These are phyloP conservation scores for Petaurus breviceps DNA, from an alignment of 2,113 vertebrate genomes.

Conservation along the genomic window DNA sequence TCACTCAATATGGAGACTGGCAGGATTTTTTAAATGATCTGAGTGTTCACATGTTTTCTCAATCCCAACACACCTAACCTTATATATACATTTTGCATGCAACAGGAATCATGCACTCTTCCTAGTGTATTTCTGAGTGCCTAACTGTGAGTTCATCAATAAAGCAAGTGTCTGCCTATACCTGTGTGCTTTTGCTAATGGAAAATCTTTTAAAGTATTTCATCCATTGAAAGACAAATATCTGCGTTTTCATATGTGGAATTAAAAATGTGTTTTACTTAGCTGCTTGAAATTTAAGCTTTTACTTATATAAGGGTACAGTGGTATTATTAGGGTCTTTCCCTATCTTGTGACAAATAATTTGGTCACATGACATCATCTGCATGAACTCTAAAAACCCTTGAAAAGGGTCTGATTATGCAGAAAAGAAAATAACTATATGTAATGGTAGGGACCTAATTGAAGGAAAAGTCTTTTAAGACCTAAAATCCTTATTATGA, in stretches of 20 bases:
- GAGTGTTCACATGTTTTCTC: not conserved
- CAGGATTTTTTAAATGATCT: not conserved
- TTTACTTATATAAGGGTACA: not conserved
- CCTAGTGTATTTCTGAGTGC: not conserved
- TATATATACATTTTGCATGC: not conserved
- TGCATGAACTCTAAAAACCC: slow-evolving; percentile 34
- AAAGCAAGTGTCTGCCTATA: not conserved
- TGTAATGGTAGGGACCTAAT: not conserved
- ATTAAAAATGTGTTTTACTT: not conserved
- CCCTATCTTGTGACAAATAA: slow-evolving; percentile 5
- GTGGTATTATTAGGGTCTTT: not conserved
- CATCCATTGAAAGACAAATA: not conserved
- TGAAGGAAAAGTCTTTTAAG: not conserved
- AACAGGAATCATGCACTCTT: not conserved
- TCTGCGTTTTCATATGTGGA: slow-evolving; percentile 2
- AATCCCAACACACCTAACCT: slow-evolving; percentile 15
- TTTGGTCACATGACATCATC: not conserved
- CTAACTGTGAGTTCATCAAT: not conserved
- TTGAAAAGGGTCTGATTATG: not conserved
- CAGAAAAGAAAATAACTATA: not conserved
- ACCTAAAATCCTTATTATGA: not conserved
- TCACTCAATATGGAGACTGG: not conserved
- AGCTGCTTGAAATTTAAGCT: not conserved
- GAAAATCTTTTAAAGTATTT: not conserved
- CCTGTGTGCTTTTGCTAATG: slow-evolving; percentile 7